phyloP scores from a whole-genome alignment of 35 echinoderm and acorn worm species.

The Nesometra sesokonis region DNA sequence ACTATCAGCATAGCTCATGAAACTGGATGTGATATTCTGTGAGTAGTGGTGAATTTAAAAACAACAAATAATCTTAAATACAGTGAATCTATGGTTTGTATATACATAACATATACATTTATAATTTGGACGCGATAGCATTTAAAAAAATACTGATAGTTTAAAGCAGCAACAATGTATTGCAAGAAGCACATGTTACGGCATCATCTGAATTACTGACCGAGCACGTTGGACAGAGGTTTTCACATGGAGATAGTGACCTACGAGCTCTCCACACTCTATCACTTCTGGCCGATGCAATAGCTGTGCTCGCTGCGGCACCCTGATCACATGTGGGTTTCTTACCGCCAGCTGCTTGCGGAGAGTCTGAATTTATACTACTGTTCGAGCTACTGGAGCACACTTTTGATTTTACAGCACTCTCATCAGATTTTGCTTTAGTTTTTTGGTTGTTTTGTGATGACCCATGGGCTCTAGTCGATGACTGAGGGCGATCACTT shows the following conservation, averaged over 20 bases:
- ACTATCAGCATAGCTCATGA: too few species aligned
- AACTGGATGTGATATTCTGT: too few species aligned
- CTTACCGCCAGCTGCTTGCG: not conserved
- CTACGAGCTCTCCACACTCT: not conserved
- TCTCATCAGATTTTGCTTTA: not conserved
- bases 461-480: not conserved
- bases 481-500: not conserved
- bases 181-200: not conserved
- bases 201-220: not conserved
- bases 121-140: too few species aligned
- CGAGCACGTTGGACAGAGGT: not conserved
- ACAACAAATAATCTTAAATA: too few species aligned
- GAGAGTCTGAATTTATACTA: not conserved
- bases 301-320: not conserved
- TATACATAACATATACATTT: too few species aligned
- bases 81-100: too few species aligned
- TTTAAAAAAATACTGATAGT: not conserved
- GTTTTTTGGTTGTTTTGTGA: not conserved
- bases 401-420: not conserved
- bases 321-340: not conserved
- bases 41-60: too few species aligned
- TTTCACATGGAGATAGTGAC: not conserved
- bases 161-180: not conserved
- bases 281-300: not conserved
- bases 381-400: not conserved